phyloP scores from a whole-genome alignment of 1,140 invertebrate species.

The Nasonia giraulti region DNA sequence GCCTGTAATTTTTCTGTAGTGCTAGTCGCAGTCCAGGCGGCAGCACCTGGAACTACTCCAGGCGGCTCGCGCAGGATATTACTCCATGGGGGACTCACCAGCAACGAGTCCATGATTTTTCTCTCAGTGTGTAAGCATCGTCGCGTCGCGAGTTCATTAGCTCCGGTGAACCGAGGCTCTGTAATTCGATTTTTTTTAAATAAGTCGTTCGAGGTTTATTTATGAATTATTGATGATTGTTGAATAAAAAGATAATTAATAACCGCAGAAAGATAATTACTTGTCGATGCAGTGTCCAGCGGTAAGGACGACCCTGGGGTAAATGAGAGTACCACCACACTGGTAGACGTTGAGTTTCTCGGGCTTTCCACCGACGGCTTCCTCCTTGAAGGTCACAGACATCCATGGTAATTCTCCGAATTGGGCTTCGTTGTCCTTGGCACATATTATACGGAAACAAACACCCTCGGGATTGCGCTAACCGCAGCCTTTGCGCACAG shows the following conservation, averaged over 20 bases:
- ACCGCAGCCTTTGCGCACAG: constrained; percentile 78
- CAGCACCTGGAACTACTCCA: too few species aligned
- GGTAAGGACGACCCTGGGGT: constrained; percentile 81
- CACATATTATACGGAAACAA: constrained; percentile 81
- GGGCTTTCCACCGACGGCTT: constrained; percentile 73
- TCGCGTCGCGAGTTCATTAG: constrained; percentile 15
- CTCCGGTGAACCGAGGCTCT: not conserved
- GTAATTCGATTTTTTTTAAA: too few species aligned
- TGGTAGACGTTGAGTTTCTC: constrained; percentile 80
- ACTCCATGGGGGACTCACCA: too few species aligned
- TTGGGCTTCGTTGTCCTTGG: constrained; percentile 79
- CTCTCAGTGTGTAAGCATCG: too few species aligned
- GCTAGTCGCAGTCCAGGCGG: too few species aligned
- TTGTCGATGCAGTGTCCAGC: constrained; percentile 85
- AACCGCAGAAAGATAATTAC: too few species aligned
- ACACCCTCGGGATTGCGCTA: constrained; percentile 81
- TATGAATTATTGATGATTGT: too few species aligned
- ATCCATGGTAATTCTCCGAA: constrained; percentile 90
- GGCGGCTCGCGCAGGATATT: too few species aligned
- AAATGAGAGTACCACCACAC: constrained; percentile 86
- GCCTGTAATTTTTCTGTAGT: too few species aligned
- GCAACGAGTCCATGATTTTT: too few species aligned
- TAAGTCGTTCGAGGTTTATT: too few species aligned
- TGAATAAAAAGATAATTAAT: too few species aligned
- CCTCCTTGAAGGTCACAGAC: constrained; percentile 82